Evolutionary conservation across 1,140 invertebrate species (phyloP), one percentile per base, ranked within the genome.

Genomic region (Sitodiplosis mosellana): DNA sequence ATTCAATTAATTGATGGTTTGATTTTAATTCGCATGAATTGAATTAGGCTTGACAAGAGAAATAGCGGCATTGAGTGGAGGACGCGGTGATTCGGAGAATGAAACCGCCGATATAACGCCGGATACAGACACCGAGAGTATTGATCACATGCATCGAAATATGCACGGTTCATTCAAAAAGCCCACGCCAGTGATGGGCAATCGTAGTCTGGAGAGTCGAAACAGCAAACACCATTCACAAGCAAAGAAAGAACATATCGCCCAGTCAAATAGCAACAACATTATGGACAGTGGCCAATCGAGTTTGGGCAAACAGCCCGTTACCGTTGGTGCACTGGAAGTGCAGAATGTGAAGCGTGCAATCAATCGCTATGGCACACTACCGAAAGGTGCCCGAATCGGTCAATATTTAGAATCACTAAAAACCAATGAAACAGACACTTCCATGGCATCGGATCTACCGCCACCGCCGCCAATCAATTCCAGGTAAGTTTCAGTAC

Each of bases 321-420:
- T 63, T n/a, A 62, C 60, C 0, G 84, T 92, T 47, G 87, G 86
- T 52, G 86, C 90, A 14, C 69, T 97, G 50, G 92, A 96, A 69
- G 90, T 94, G 52, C 87, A 94, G 66, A 96, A 96, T 72, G 90
- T 97, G 47, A 87, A 92, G 58, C 79, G 88, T 53, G 90, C 90
- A 6, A 94, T 95, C 48, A 94, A 90, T 67, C 76, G 89, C n/a
- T 97, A 95, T 62, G 93, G 93, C 5, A 97, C 94, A 11, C 60
- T 92, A 49, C 93, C 93, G 0, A 99, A 97, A 68, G 89, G 87
- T 43, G 87, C 89, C 12, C 74, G 92, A 33, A 96, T 96, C 54
- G 91, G 91, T 11, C 91, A 91, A 0, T 98, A 92, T 64, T 67
- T 98, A 14, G 91, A 95, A 58, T 95, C 90, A 1, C 65, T 96